Evolutionary conservation across 2,888 invertebrate genomes (phyloP).

Genomic region (Caenorhabditis becei): DNA sequence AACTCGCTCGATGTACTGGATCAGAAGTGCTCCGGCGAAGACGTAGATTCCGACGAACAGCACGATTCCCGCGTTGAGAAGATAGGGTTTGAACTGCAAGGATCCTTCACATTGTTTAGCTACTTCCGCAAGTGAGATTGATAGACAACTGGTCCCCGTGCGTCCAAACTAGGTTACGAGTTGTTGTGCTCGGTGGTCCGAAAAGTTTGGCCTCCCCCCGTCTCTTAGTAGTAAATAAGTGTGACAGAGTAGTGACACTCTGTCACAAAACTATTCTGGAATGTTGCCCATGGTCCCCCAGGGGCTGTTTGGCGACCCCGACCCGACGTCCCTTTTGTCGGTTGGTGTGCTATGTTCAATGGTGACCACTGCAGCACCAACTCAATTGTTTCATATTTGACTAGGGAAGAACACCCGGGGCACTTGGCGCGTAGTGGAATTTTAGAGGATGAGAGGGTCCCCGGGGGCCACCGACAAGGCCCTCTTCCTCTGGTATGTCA

Average conservation of each 20-base stretch:
- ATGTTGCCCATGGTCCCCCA: constrained; percentile 26
- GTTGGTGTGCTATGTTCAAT: constrained; percentile 32
- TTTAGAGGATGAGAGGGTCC: constrained; percentile 26
- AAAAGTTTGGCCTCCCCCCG: constrained; percentile 23
- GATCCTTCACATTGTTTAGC: not conserved
- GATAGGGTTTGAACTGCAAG: constrained; percentile 71
- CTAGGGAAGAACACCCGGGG: constrained; percentile 39
- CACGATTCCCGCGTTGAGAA: constrained; percentile 70
- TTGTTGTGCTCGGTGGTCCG: constrained; percentile 30
- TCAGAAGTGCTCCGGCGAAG: constrained; percentile 68
- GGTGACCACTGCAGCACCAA: constrained; percentile 18
- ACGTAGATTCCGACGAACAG: constrained; percentile 71
- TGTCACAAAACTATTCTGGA: constrained; percentile 53
- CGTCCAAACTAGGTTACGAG: constrained; percentile 48
- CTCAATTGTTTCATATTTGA: constrained; percentile 53
- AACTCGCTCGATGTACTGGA: constrained; percentile 58
- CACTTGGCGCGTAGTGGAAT: constrained; percentile 39
- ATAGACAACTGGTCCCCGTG: constrained; percentile 18
- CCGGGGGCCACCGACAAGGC: constrained; percentile 23
- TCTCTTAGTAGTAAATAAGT: constrained; percentile 57
- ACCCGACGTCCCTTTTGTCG: constrained; percentile 27
- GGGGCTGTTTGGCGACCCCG: constrained; percentile 40
- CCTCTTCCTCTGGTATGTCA: constrained; percentile 33
- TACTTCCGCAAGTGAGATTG: constrained; percentile 7
- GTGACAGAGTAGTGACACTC: constrained; percentile 57